Conservation (phyloP, 2,797 vertebrate genomes). For the Hippocampus kuda region DNA sequence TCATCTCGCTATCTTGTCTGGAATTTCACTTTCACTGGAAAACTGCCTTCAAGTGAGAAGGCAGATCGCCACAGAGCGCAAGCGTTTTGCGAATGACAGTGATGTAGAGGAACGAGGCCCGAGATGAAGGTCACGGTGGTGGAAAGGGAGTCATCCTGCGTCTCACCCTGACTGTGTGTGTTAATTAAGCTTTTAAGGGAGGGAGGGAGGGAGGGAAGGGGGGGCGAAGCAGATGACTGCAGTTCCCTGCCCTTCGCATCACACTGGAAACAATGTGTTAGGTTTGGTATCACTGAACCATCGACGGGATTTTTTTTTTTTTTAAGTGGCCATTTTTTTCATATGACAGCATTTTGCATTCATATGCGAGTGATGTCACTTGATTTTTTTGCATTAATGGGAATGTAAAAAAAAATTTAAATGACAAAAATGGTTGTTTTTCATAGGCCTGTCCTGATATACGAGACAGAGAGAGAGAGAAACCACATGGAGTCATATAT, state of each 20-base stretch:
- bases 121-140: constrained; percentile 13
- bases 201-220: neutral
- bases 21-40: neutral
- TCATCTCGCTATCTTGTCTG: neutral
- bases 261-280: constrained; percentile 9
- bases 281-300: neutral
- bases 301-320: neutral
- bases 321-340: neutral
- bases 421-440: too few species aligned
- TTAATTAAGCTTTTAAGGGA: constrained; percentile 38
- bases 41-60: neutral
- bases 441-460: too few species aligned
- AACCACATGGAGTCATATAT: too few species aligned
- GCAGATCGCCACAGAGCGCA: neutral
- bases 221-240: constrained; percentile 10
- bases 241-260: constrained; percentile 21
- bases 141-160: constrained; percentile 13
- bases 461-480: too few species aligned
- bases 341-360: neutral
- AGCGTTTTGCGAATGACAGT: constrained; percentile 6
- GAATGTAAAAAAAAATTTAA: too few species aligned
- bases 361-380: too few species aligned
- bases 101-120: constrained; percentile 1
- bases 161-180: constrained; percentile 29
- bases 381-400: too few species aligned